phyloP scores from a whole-genome alignment of 2,797 vertebrate genomes.

The Chrosomus eos region DNA sequence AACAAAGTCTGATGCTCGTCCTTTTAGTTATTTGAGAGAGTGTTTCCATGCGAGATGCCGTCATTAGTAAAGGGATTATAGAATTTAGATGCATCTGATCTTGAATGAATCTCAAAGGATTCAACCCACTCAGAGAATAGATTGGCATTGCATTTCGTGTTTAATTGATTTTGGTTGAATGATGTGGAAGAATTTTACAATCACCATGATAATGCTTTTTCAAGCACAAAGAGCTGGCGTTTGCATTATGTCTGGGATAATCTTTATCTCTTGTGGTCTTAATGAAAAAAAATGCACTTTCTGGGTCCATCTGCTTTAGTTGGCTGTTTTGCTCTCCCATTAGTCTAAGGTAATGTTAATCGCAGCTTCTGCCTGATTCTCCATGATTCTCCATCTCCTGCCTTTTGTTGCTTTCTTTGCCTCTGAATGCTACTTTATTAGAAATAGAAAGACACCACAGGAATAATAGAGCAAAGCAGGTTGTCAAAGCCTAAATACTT shows the following conservation, averaged over 20 bases:
- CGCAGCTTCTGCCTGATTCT: slow-evolving; percentile 7
- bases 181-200: slow-evolving; percentile 2
- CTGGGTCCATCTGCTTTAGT: slow-evolving; percentile 24
- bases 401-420: slow-evolving; percentile 21
- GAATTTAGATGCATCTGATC: slow-evolving; percentile 7
- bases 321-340: slow-evolving; percentile 15
- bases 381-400: neutral
- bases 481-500: neutral
- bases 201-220: slow-evolving; percentile 7
- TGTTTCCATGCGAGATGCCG: neutral
- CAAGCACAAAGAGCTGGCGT: neutral
- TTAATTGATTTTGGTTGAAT: slow-evolving; percentile 31
- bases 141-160: neutral
- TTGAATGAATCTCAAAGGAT: slow-evolving; percentile 14
- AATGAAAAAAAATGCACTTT: slow-evolving; percentile 1
- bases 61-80: slow-evolving; percentile 12
- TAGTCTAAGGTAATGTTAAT: slow-evolving; percentile 14
- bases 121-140: slow-evolving; percentile 2
- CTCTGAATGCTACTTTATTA: neutral
- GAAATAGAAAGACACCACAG: slow-evolving; percentile 4
- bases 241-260: neutral
- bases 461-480: neutral
- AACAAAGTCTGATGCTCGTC: slow-evolving; percentile 1
- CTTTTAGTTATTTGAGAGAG: neutral
- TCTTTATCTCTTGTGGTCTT: slow-evolving; percentile 15